Percentiles rank a stretch among this genome's conserved stretches.
phyloP scores from a whole-genome alignment of 92 coral and sea anemone genomes.

The Galaxea fascicularis region DNA sequence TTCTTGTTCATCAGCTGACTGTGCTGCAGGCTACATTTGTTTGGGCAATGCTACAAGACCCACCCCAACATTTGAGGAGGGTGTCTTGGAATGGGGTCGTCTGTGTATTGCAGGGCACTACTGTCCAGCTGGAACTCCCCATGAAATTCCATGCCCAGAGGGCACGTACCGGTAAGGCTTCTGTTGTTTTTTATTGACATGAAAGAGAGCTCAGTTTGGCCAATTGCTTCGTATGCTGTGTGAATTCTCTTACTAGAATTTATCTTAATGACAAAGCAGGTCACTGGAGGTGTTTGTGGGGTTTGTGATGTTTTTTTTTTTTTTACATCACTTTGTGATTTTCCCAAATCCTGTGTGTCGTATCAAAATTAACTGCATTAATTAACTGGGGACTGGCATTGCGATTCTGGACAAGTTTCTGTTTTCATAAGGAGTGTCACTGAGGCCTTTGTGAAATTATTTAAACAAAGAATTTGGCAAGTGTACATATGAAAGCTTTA shows the following conservation, averaged over 20 bases:
- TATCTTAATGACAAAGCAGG: no score
- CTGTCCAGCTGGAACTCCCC: conserved; percentile 88
- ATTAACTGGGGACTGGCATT: no score
- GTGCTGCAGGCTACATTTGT: conserved; percentile 90
- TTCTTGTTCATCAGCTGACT: conserved; percentile 64
- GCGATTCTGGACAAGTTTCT: no score
- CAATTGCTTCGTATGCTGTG: not conserved
- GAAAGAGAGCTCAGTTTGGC: not conserved
- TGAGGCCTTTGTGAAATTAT: no score
- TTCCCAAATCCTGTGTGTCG: no score
- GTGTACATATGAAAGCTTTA: no score
- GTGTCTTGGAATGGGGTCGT: conserved; percentile 90
- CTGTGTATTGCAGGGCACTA: conserved; percentile 79
- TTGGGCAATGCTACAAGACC: conserved; percentile 80
- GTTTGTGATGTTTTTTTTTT: no score
- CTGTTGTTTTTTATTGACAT: not conserved
- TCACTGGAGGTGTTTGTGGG: no score
- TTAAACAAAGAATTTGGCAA: no score
- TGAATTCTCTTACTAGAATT: not conserved
- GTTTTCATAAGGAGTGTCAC: no score
- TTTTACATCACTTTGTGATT: no score
- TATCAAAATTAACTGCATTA: no score
- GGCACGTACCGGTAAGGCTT: conserved; percentile 89
- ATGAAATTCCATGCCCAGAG: conserved; percentile 80
- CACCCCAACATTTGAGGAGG: conserved; percentile 86